Conservation (phyloP, 2,888 invertebrate species). For the Julus scanicus region DNA sequence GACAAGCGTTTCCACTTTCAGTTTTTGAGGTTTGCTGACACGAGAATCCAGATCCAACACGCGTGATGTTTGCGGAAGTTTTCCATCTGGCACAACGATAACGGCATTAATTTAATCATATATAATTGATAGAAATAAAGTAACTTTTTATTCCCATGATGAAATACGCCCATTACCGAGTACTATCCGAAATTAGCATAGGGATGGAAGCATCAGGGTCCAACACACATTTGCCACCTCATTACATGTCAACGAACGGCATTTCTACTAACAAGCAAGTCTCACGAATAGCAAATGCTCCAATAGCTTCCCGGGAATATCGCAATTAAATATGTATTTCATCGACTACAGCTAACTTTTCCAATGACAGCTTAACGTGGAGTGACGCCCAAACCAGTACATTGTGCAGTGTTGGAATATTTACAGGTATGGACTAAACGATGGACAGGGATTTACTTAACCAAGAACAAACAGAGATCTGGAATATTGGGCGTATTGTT, state of each 20-base stretch:
- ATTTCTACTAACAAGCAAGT: background rate
- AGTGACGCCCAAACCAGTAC: background rate
- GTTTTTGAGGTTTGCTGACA: constrained; percentile 42
- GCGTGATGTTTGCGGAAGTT: constrained; percentile 32
- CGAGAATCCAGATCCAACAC: background rate
- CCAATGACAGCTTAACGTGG: background rate
- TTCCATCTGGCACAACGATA: constrained; percentile 25
- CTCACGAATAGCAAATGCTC: background rate
- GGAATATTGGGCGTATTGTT: too few relatives aligned
- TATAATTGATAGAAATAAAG: constrained; percentile 38
- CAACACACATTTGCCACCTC: background rate
- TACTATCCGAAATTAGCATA: constrained; percentile 11
- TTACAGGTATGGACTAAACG: too few relatives aligned
- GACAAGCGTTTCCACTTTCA: constrained; percentile 45
- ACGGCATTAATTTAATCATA: constrained; percentile 22
- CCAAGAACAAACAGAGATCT: too few relatives aligned
- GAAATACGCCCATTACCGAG: constrained; percentile 35
- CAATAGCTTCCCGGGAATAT: background rate
- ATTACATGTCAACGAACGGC: background rate
- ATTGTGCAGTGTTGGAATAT: too few relatives aligned
- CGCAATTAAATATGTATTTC: background rate
- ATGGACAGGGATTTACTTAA: too few relatives aligned
- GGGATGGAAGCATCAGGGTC: background rate
- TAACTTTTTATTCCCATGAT: constrained; percentile 40
- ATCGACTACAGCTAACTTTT: background rate